Evolutionary conservation across 2,888 invertebrate genomes (phyloP).

Genomic region (Callinectes sapidus): DNA sequence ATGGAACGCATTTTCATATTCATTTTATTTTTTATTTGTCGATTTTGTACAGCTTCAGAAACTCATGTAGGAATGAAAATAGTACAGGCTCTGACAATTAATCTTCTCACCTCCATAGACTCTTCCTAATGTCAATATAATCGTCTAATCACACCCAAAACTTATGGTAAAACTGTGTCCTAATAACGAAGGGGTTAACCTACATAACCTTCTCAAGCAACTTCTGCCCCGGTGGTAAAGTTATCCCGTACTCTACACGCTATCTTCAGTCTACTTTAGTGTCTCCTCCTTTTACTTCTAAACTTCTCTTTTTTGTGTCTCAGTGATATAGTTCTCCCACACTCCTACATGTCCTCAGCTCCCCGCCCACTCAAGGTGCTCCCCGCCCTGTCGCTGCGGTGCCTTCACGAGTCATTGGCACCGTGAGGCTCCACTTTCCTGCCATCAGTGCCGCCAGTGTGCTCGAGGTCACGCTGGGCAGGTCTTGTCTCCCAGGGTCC

Average conservation of each 20-base stretch:
- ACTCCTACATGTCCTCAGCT: background rate
- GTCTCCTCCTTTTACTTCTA: background rate
- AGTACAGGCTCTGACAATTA: too few species aligned
- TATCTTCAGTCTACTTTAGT: background rate
- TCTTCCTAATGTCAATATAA: too few species aligned
- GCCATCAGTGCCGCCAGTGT: slow-evolving; percentile 39
- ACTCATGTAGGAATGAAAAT: too few species aligned
- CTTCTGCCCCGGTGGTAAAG: background rate
- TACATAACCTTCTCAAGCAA: too few species aligned
- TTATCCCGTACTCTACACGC: background rate
- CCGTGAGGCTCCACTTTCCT: slow-evolving; percentile 1
- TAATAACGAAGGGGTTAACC: too few species aligned
- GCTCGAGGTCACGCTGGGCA: slow-evolving; percentile 22
- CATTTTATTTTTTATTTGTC: too few species aligned
- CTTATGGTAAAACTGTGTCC: too few species aligned
- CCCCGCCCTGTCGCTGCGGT: slow-evolving; percentile 22
- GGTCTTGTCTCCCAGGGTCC: background rate
- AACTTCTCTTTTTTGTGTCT: background rate
- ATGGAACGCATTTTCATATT: too few species aligned
- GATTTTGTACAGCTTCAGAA: too few species aligned
- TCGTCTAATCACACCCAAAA: too few species aligned
- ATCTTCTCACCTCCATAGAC: too few species aligned
- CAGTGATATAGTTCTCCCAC: background rate
- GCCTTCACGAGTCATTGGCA: slow-evolving; percentile 43
- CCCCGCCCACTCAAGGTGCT: background rate